Evolutionary conservation across 2,888 invertebrate genomes (phyloP), one percentile per base, ranked within the genome.

Genomic region (Drosophila diplacantha): DNA sequence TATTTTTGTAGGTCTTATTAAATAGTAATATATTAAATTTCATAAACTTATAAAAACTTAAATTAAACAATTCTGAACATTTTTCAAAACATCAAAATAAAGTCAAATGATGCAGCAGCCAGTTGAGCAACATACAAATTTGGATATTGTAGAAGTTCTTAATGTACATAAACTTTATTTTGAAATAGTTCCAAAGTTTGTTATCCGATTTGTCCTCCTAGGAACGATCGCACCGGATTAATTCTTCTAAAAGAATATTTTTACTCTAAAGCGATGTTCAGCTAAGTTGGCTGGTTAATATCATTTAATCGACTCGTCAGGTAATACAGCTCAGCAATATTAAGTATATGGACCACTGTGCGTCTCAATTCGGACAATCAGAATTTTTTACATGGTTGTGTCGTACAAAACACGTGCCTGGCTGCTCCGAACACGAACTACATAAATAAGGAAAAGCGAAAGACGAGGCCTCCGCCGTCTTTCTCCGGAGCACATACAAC

Each of bases 371-470:
- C 65, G 61, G 75, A 78, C 85, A 83, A 83, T 85, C 84, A 78
- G 70, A 78, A 76, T 81, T 83, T 78, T 74, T 81, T 84, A 73
- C 68, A 57, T 50, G 64, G 49, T 38, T 55, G 26, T 31, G n/a
- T 11, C 14, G 43, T 24, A 34, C 29, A 39, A 20, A 51, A 72
- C 71, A 79, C 83, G 78, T 83, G 78, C 69, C 60, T 57, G 44
- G 65, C 35, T 22, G 64, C 62, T 69, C 60, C 72, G 68, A 67
- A 75, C 75, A 78, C 72, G 78, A 77, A 79, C 83, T 76, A 74
- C 74, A 83, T 83, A 83, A 84, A 83, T 80, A 83, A 83, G 62
- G 57, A 69, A 72, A 66, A 66, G 50, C 61, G 71, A 70, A 67
- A 63, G 79, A 75, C 50, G 39, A 43, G 31, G n/a, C 8, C 39